phyloP scores from a whole-genome alignment of 2,113 vertebrate species.

The Morone chrysops region DNA sequence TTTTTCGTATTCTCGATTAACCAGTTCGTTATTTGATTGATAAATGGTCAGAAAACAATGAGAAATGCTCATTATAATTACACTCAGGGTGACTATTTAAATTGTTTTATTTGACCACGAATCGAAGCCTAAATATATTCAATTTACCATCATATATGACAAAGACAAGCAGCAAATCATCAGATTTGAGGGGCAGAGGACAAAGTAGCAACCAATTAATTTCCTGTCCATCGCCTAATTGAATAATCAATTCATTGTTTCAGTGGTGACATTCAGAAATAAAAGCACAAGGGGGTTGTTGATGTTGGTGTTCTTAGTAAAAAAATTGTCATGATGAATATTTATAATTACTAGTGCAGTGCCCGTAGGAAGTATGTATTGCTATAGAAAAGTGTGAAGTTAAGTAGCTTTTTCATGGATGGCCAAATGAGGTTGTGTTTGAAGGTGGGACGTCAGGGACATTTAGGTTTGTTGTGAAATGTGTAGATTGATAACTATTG shows the following conservation, averaged over 20 bases:
- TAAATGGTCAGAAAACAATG: background rate
- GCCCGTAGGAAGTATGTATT: no score
- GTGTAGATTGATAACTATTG: no score
- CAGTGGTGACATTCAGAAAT: background rate
- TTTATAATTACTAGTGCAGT: conserved; percentile 9
- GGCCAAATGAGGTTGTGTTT: no score
- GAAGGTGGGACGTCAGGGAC: no score
- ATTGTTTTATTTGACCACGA: conserved; percentile 15
- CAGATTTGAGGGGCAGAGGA: no score
- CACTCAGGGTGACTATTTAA: background rate
- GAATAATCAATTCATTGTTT: background rate
- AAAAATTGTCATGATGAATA: conserved; percentile 5
- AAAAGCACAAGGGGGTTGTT: background rate
- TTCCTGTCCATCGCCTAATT: background rate
- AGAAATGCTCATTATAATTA: background rate
- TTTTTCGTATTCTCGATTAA: background rate
- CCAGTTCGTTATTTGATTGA: background rate
- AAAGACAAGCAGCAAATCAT: background rate
- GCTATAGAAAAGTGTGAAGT: no score
- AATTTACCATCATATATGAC: background rate
- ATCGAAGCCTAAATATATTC: background rate
- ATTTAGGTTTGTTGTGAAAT: no score
- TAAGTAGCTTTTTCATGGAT: no score
- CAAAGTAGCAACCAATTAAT: background rate
- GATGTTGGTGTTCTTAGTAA: background rate